Evolutionary conservation across 2,888 invertebrate genomes (phyloP), one percentile per base, ranked within the genome.

Genomic region (Kuschelorhynchus macadamiae): DNA sequence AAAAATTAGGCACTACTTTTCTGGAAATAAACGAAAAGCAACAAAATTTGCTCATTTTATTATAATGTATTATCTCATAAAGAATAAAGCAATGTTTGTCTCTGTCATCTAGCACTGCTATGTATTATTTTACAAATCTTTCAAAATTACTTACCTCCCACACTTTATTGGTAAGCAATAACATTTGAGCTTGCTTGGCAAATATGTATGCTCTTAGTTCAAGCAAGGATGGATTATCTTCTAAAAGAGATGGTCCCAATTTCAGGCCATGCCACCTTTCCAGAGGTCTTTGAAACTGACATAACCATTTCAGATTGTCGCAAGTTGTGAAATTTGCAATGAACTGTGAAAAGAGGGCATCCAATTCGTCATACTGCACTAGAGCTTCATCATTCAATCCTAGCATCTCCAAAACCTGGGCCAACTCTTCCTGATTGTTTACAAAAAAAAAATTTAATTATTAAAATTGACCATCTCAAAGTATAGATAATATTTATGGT

Each of bases 291-390:
- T 92, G 91, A 81, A 97, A 96, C 33, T 90, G 89, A 65, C 88
- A 88, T 73, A 97, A 85, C 97, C 97, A 97, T 64, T 70, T 78
- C 61, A 95, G 93, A 79, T 91, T 91, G 78, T 94, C 95, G 69
- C 94, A 92, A 72, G 93, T 89, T 79, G 93, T 92, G n/a, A 66
- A 70, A 53, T 70, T 70, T 8, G 65, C 91, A 60, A 98, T 92
- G 85, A 97, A 97, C 85, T 98, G 97, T 1, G 97, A 96, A 83
- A 98, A 97, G 75, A 98, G 88, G 52, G 97, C 97, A 85, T 98
- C 97, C 79, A 98, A 86, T 85, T 98, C 98, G 82, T 98, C 98
- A 82, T 97, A 98, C 80, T 98, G 98, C 60, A 98, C 94, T 74
- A 98, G 85, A 11, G 97, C 95, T 85, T 98, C 97, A 74, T 97